Percentiles rank a stretch among this genome's conserved stretches.
These are phyloP conservation scores for Leptopilina drosophilae DNA, from an alignment of 2,888 invertebrate species.

Conservation along the genomic window DNA sequence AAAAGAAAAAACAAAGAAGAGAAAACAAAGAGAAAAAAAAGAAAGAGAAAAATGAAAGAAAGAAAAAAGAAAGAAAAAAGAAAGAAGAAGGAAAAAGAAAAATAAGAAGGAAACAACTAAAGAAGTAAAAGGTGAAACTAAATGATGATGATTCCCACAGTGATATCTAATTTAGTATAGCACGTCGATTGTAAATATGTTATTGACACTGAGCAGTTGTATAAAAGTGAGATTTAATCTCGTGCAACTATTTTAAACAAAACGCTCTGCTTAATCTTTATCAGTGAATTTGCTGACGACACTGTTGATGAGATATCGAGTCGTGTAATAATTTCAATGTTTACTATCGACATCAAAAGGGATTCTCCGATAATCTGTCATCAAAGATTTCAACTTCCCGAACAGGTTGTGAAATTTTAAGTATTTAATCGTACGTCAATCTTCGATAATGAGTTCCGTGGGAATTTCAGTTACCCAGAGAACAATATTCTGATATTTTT, in stretches of 20 bases:
- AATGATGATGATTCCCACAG: neutral
- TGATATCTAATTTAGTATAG: neutral
- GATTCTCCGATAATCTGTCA: conserved; percentile 25
- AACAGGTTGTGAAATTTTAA: conserved; percentile 14
- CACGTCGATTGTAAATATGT: neutral
- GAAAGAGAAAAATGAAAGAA: too few species aligned
- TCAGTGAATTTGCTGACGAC: conserved; percentile 16
- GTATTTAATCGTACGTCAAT: conserved; percentile 6
- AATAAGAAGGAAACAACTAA: too few species aligned
- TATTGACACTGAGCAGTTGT: conserved; percentile 11
- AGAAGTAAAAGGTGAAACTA: too few species aligned
- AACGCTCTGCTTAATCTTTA: conserved; percentile 46
- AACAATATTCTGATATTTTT: too few species aligned
- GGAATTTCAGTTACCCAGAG: too few species aligned
- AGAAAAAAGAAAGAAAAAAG: too few species aligned
- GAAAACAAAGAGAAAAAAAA: too few species aligned
- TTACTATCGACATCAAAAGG: conserved; percentile 33
- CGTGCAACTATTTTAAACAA: conserved; percentile 54
- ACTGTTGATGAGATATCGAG: conserved; percentile 42
- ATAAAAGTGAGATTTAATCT: conserved; percentile 50
- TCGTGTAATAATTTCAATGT: conserved; percentile 26
- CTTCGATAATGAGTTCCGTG: neutral
- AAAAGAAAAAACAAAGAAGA: too few species aligned
- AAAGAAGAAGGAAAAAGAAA: too few species aligned
- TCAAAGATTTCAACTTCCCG: conserved; percentile 17